Base-by-base conservation (phyloP, 2,113 vertebrate genomes). In the Tylochromis polylepis region DNA sequence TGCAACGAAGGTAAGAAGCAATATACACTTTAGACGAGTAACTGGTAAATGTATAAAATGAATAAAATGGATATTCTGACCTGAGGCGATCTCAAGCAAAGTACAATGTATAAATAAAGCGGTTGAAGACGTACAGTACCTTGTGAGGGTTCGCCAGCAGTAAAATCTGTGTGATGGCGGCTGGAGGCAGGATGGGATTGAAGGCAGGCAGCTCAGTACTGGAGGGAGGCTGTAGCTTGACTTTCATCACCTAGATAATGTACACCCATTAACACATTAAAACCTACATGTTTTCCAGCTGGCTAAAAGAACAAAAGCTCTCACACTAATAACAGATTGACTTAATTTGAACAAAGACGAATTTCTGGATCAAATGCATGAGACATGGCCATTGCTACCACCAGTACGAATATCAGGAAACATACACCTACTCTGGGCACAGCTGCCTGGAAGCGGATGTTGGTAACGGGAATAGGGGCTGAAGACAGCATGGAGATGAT, bases 401-500 rank as follows among this genome's bases (percentile, higher is more conserved):
- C 51, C 43, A 51, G 70, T 20, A 20, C 1, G 0, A 67, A 55
- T 3, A 57, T 58, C 20, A 78, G 18, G 65, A 20, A 58, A 36
- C 49, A 2, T 46, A 1, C n/a, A 62, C 88, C 11, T 65, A 94
- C 95, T 93, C 91, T 95, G 46, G 93, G 94, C 5, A 99, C 99
- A 0, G 99, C 99, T 1, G 99, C 97, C 95, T 99, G 99, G 95
- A 99, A 99, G 87, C 97, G 95, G 36, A 99, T 98, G 94, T 97
- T 98, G 87, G 96, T 97, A 92, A 98, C 97, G 6, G 98, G 97
- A 84, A 96, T 95, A 0, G 99, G 97, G 1, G 99, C 98, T 0
- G 98, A 99, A 84, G 98, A 99, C 34, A 99, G 95, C 99, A 99
- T 99, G 60, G 99, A 99, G 55, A 99, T 98, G 88, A 99, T 99